phyloP scores from a whole-genome alignment of 2,113 vertebrate species.

The Pedetes capensis region DNA sequence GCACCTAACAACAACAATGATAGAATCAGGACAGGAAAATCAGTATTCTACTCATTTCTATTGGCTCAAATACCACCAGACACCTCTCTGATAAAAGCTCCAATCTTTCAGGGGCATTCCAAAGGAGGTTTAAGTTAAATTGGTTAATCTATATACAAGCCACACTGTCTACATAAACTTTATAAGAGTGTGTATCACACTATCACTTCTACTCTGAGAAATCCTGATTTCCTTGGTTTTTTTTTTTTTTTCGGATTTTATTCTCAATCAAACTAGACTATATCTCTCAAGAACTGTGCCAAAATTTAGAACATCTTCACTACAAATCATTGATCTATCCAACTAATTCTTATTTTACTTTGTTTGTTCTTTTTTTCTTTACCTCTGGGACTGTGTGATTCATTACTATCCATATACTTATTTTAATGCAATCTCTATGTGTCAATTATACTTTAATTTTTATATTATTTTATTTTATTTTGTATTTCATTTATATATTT shows the following conservation, averaged over 20 bases:
- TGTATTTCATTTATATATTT: too few relatives aligned
- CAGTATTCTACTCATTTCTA: neutral
- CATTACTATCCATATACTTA: neutral
- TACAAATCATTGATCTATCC: neutral
- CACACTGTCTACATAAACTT: neutral
- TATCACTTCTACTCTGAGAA: neutral
- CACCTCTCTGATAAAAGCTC: neutral
- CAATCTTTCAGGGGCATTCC: neutral
- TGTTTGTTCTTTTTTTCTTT: neutral
- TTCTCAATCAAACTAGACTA: neutral
- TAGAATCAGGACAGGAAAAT: neutral
- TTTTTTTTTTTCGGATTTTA: neutral
- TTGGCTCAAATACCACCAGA: neutral
- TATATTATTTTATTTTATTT: too few relatives aligned
- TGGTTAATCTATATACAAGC: neutral
- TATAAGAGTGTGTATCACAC: neutral
- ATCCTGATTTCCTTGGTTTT: neutral
- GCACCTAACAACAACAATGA: too few relatives aligned
- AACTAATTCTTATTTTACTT: conserved; percentile 10
- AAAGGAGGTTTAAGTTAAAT: neutral
- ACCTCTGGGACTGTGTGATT: neutral
- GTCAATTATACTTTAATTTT: neutral
- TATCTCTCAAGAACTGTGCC: neutral
- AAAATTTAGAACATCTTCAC: neutral
- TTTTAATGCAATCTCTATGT: neutral